Evolutionary conservation across 2,888 invertebrate species (phyloP), one percentile per base, ranked within the genome.

Genomic region (Rambutsinella grinnellia): DNA sequence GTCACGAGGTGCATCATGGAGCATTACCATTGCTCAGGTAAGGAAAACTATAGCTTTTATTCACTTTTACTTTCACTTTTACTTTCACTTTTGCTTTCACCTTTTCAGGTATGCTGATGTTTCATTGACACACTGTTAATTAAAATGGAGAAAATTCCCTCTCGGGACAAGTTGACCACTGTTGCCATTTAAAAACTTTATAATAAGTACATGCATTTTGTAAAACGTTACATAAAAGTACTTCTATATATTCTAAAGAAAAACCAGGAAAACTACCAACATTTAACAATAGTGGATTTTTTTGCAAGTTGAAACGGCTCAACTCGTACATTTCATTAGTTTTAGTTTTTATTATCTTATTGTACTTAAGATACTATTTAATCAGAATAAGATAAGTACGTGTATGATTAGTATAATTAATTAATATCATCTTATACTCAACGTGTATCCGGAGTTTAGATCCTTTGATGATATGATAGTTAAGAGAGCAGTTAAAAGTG

Each of bases 261-360:
- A 8, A 44, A 44, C 44, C 13, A 44, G 44, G 44, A 8, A 44
- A 13, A 44, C 8, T 36, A 36, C 36, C 36, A 36, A 36, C 36
- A 36, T 36, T 8, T 8, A 13, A 49, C 19, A 17, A 62, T 67
- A 74, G 74, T 54, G 53, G 61, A 61, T 47, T 65, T 67, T 69
- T 74, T 74, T 74, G 74, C 74, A 74, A 74, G 74, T 74, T 74
- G 74, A 74, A 74, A 78, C 70, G 70, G 74, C 78, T 78, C 78
- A 74, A 74, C 78, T 78, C 74, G 74, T 78, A 78, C 78, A 78
- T 78, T 78, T 78, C 78, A 78, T 67, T 74, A 74, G 74, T 65
- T 67, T 74, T 74, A 67, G 67, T 60, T 66, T 74, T 67, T 61
- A 74, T 36, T 36, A 36, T 36, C 36, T 5, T 36, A 36, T n/a